A percentile compares a stretch with the other conserved stretches of the same genome.
Evolutionary conservation across 1,140 invertebrate genomes (phyloP).

Genomic region (Temnothorax longispinosus): DNA sequence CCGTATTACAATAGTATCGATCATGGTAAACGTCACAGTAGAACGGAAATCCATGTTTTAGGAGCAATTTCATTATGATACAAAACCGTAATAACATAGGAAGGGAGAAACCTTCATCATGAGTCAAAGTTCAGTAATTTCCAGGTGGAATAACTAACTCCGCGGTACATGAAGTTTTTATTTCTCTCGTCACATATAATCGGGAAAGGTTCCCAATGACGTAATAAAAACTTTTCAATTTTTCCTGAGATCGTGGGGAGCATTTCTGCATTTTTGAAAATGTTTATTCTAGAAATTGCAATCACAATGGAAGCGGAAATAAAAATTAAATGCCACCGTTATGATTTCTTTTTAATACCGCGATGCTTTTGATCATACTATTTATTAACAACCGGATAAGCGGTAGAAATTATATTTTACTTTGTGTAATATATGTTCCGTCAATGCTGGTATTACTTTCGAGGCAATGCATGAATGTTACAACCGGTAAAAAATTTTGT

Average conservation of each 20-base stretch:
- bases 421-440: not conserved
- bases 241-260: not conserved
- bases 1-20: constrained; percentile 62
- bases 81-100: not conserved
- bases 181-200: not conserved
- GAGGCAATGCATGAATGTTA: constrained; percentile 18
- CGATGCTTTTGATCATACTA: not conserved
- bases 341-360: not conserved
- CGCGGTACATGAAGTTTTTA: not conserved
- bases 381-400: not conserved
- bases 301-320: not conserved
- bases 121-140: constrained; percentile 16
- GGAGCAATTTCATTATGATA: constrained; percentile 46
- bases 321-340: not conserved
- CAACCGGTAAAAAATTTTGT: not conserved
- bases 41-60: constrained; percentile 57
- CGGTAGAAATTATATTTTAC: constrained; percentile 9
- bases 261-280: not conserved
- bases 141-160: not conserved
- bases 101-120: constrained; percentile 3
- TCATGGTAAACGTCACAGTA: constrained; percentile 53
- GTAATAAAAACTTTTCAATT: not conserved
- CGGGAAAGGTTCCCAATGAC: not conserved
- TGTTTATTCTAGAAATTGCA: not conserved
- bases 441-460: not conserved